phyloP scores from a whole-genome alignment of 2,113 vertebrate species.

The Heterocephalus glaber region DNA sequence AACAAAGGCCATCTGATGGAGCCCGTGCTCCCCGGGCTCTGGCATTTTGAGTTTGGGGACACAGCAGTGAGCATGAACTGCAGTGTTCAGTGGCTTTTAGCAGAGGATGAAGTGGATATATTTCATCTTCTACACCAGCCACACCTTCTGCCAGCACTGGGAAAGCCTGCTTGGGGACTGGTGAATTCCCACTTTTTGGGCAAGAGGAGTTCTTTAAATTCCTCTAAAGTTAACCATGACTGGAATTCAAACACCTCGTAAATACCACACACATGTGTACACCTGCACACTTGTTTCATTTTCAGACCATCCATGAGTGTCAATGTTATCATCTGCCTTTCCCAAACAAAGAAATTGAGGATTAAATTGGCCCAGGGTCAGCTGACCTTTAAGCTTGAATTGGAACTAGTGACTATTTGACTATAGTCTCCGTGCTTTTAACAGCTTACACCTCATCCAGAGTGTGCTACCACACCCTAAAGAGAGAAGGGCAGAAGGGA shows the following conservation, averaged over 20 bases:
- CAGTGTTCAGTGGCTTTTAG: neutral
- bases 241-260: neutral
- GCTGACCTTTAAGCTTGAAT: neutral
- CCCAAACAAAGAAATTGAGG: neutral
- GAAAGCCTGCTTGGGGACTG: neutral
- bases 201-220: neutral
- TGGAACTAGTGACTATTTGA: neutral
- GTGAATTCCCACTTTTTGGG: neutral
- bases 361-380: neutral
- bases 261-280: neutral
- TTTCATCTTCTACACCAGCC: neutral
- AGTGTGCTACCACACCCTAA: neutral
- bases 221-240: neutral
- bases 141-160: neutral
- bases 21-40: too few relatives aligned
- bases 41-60: neutral
- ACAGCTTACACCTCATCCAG: neutral
- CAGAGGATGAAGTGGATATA: neutral
- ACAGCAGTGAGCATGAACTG: accelerated
- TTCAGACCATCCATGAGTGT: neutral
- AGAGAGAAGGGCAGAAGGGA: neutral
- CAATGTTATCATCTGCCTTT: neutral
- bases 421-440: neutral
- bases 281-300: neutral
- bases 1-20: neutral